These are phyloP conservation scores for Gymnodraco acuticeps DNA, from an alignment of 2,797 vertebrate genomes.

Conservation along the genomic window DNA sequence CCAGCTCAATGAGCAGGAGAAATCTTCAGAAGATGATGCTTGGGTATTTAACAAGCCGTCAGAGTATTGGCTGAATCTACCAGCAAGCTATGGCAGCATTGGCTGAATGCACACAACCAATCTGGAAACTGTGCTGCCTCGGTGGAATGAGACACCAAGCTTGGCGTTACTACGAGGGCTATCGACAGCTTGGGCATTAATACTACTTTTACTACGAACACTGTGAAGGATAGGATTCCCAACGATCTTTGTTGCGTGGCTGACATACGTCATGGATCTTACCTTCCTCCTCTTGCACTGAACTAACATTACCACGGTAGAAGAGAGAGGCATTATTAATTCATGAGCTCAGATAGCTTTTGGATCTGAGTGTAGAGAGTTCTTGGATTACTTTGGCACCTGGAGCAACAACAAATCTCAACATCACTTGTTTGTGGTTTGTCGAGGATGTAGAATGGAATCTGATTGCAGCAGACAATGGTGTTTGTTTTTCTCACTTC, in stretches of 20 bases:
- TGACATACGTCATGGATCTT: slow-evolving; percentile 5
- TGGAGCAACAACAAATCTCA: slow-evolving; percentile 10
- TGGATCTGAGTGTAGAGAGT: slow-evolving; percentile 35
- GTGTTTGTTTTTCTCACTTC: slow-evolving; percentile 1
- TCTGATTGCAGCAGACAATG: not conserved
- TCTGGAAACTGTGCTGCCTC: slow-evolving; percentile 54
- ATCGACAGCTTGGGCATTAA: slow-evolving; percentile 39
- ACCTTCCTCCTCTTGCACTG: slow-evolving; percentile 27
- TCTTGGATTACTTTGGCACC: slow-evolving; percentile 23
- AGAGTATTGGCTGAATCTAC: slow-evolving; percentile 55
- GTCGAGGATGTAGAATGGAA: not conserved
- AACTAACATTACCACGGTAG: slow-evolving; percentile 54
- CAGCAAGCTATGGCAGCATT: slow-evolving; percentile 61
- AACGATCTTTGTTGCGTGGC: not conserved
- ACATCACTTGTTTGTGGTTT: slow-evolving; percentile 17
- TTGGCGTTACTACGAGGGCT: slow-evolving; percentile 47
- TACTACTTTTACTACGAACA: slow-evolving; percentile 30
- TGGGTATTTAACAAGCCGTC: slow-evolving; percentile 66
- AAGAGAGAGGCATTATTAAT: slow-evolving; percentile 64
- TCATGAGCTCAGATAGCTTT: slow-evolving; percentile 55
- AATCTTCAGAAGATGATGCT: slow-evolving; percentile 34
- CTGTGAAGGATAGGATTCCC: slow-evolving; percentile 36
- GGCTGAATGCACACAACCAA: slow-evolving; percentile 67
- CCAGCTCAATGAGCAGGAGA: slow-evolving; percentile 19
- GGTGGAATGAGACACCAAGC: slow-evolving; percentile 53